Conservation (phyloP, 2,797 vertebrate genomes). For the Sebastes nivosus region DNA sequence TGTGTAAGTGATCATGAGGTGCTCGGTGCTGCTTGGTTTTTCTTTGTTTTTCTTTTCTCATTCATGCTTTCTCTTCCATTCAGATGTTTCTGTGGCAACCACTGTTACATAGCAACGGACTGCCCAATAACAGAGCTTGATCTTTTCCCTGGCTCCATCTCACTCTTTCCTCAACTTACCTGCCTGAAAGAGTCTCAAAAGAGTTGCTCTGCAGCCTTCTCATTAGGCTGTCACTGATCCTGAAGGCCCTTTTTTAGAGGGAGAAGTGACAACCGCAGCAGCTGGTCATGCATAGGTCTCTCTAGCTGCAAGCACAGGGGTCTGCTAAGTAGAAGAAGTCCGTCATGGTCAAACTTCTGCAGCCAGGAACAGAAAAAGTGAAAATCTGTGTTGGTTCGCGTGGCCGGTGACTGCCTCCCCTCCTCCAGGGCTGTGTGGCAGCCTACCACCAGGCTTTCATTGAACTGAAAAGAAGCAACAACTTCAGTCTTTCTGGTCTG, state of each 20-base stretch:
- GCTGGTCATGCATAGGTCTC: not conserved
- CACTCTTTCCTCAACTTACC: constrained; percentile 13
- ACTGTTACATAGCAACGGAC: constrained; percentile 73
- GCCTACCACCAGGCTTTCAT: not conserved
- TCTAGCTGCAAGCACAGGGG: not conserved
- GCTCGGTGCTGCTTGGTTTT: constrained; percentile 3
- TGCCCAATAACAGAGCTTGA: constrained; percentile 45
- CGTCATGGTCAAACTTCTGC: not conserved
- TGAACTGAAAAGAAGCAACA: constrained; percentile 7
- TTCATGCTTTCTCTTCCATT: constrained; percentile 71
- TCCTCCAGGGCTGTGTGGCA: not conserved
- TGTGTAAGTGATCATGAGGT: constrained; percentile 25
- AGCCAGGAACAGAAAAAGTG: not conserved
- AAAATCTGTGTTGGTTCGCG: not conserved
- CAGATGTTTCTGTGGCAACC: constrained; percentile 81
- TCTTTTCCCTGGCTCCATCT: constrained; percentile 31
- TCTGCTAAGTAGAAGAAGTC: constrained; percentile 10
- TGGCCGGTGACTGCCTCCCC: not conserved
- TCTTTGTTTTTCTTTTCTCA: constrained; percentile 35
- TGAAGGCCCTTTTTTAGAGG: not conserved
- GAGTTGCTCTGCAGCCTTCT: not conserved
- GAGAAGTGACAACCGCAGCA: not conserved
- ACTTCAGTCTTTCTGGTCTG: not conserved
- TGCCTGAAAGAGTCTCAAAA: constrained; percentile 17
- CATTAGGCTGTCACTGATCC: constrained; percentile 2